Conservation (phyloP, 2,113 vertebrate species). For the Azemiops feae region DNA sequence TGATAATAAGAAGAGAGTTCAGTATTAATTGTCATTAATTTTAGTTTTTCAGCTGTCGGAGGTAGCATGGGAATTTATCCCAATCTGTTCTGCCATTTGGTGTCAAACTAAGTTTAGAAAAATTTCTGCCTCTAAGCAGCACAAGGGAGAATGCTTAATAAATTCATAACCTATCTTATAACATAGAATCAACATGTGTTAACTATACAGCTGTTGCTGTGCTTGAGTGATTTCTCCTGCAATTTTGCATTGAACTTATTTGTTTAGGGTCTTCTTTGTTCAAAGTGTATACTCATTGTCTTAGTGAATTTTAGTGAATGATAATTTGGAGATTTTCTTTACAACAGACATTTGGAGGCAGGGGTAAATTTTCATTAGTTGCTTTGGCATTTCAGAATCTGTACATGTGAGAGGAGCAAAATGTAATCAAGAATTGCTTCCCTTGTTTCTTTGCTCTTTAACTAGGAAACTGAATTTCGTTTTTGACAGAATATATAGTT, state of each 20-base stretch:
- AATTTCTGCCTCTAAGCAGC: neutral
- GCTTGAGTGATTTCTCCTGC: neutral
- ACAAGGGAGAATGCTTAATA: neutral
- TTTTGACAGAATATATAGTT: neutral
- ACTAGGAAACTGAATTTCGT: neutral
- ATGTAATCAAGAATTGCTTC: neutral
- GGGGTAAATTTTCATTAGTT: neutral
- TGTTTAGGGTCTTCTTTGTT: neutral
- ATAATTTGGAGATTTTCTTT: neutral
- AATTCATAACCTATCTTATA: neutral
- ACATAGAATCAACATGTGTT: neutral
- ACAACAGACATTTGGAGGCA: neutral
- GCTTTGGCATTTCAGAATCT: neutral
- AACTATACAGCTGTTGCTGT: neutral
- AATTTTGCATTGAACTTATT: neutral
- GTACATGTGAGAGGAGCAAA: neutral
- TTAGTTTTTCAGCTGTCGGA: neutral
- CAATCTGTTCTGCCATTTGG: neutral
- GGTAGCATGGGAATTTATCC: neutral
- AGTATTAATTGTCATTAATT: neutral
- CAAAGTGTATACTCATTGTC: neutral
- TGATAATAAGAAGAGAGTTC: neutral
- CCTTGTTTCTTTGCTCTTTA: neutral
- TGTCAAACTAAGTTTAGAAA: neutral
- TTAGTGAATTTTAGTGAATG: neutral